These are phyloP conservation scores for Mizuhopecten yessoensis DNA, from an alignment of 1,140 invertebrate species.

Conservation along the genomic window DNA sequence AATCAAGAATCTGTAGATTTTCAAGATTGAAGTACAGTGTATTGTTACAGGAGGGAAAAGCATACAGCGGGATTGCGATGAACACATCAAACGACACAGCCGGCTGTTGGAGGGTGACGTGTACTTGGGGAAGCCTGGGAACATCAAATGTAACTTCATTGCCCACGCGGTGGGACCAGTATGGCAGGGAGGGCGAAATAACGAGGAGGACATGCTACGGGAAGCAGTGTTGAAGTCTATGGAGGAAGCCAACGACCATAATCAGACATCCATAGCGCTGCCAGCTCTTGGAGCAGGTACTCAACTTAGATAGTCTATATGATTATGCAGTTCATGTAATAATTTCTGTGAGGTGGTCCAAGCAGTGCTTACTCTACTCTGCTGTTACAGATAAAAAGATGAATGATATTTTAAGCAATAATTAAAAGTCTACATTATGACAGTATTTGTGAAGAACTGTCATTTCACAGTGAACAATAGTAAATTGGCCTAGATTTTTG, in stretches of 20 bases:
- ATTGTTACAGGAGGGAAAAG: constrained; percentile 52
- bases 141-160: constrained; percentile 66
- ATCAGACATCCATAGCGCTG: constrained; percentile 65
- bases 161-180: constrained; percentile 74
- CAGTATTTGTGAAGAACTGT: too few species aligned
- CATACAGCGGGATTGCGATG: constrained; percentile 68
- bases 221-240: constrained; percentile 41
- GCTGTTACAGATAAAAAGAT: too few species aligned
- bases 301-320: too few species aligned
- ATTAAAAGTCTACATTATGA: too few species aligned
- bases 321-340: too few species aligned
- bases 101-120: constrained; percentile 64
- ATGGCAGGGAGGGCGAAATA: constrained; percentile 66
- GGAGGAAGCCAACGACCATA: constrained; percentile 27
- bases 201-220: constrained; percentile 46
- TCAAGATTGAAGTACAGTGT: too few species aligned
- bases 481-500: too few species aligned
- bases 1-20: too few species aligned
- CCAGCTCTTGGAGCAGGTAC: constrained; percentile 64
- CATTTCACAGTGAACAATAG: too few species aligned
- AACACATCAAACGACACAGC: constrained; percentile 55
- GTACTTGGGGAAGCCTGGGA: constrained; percentile 63
- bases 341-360: too few species aligned
- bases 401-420: too few species aligned
- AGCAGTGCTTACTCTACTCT: too few species aligned